Base-by-base conservation (phyloP, 2,888 invertebrate species). In the Aelia acuminata region DNA sequence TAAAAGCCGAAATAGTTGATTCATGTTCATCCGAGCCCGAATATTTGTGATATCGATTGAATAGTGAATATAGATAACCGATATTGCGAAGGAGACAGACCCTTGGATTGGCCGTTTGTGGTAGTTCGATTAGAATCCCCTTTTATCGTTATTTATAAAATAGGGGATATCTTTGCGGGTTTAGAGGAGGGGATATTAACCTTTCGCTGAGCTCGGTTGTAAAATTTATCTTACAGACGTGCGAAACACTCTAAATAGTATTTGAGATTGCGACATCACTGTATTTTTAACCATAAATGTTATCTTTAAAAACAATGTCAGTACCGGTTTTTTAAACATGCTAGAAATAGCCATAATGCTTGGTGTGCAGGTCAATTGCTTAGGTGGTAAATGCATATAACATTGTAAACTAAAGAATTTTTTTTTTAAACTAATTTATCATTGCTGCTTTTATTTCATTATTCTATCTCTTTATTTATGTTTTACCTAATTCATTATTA, bases 71-170 rank as follows among this genome's bases (percentile, higher is more conserved):
- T 35, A 18, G 35, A 70, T 13, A 70, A 70, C 63, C 63, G 31
- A 35, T 70, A 70, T 70, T 35, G 43, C 10, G 63, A 70, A 31
- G 22, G 2, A 70, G 63, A 0, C 18, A 18, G 63, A 2, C 63
- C 35, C 31, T 35, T 35, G 31, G 31, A 70, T 35, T 35, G 31
- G 31, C 5, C 63, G 18, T 5, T 70, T 70, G 35, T 20, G 63
- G 18, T 31, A 10, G 31, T 35, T 70, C 4, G 31, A 70, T 70
- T 70, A 70, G 5, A 63, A 35, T 4, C 31, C 20, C 1, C 31
- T 70, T 70, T 70, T 35, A 70, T 70, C 63, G 35, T 70, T 70
- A 70, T 70, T 70, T 70, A 70, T 70, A 8, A 18, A 70, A 18
- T 35, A 43, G n/a, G 1, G 63, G 10, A 70, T 31, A 70, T 70